Evolutionary conservation across 2,113 vertebrate species (phyloP).

Genomic region (Lasiurus cinereus): DNA sequence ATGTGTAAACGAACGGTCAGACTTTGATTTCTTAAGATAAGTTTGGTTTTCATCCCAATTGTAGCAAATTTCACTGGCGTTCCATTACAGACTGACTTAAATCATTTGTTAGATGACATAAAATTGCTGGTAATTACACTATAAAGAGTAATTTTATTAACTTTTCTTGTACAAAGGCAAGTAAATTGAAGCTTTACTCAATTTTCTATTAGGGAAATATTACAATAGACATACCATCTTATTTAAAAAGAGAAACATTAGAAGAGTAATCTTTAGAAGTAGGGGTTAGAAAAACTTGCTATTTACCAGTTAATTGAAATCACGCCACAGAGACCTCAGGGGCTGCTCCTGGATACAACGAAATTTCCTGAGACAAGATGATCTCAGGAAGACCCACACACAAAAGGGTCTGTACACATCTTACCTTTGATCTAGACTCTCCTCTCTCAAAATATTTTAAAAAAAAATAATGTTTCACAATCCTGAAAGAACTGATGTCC

Average conservation of each 20-base stretch:
- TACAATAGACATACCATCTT: constrained; percentile 52
- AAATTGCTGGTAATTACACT: constrained; percentile 73
- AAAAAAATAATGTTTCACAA: constrained; percentile 16
- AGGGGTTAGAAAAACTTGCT: not conserved
- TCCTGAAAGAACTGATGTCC: constrained; percentile 30
- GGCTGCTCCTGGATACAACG: not conserved
- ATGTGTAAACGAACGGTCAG: constrained; percentile 26
- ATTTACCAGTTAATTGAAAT: not conserved
- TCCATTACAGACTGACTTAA: constrained; percentile 44
- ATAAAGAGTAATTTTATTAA: constrained; percentile 57
- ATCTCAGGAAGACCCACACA: not conserved
- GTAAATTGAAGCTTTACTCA: constrained; percentile 55
- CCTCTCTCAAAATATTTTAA: constrained; percentile 11
- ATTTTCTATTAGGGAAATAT: constrained; percentile 61
- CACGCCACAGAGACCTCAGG: not conserved
- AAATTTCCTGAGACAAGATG: not conserved
- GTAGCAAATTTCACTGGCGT: constrained; percentile 59
- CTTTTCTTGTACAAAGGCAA: constrained; percentile 52
- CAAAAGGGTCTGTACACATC: constrained; percentile 41
- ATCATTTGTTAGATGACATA: constrained; percentile 64
- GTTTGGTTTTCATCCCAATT: constrained; percentile 60
- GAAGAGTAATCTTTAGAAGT: constrained; percentile 26
- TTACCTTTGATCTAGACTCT: not conserved
- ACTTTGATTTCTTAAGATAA: constrained; percentile 52
- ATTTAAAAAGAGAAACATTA: constrained; percentile 22